Conservation (phyloP, 2,888 invertebrate genomes). For the Diaprepes abbreviatus region DNA sequence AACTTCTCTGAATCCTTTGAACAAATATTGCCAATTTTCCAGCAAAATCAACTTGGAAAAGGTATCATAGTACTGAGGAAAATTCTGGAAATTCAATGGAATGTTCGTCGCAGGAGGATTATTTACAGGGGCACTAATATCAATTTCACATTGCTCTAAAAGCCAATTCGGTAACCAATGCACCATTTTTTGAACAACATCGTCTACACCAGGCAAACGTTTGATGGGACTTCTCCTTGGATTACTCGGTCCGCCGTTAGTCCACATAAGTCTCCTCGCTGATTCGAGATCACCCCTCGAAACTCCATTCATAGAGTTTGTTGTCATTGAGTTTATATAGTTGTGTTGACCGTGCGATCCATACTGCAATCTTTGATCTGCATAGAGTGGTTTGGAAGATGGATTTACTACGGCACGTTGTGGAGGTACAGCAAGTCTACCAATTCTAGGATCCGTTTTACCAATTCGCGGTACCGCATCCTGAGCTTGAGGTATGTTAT, state of each 20-base stretch:
- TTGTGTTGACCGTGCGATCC: not conserved
- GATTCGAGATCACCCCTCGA: not conserved
- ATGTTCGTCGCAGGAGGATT: constrained; percentile 68
- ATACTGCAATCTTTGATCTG: not conserved
- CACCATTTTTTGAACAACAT: constrained; percentile 72
- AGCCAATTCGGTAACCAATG: constrained; percentile 79
- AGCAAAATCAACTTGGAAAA: constrained; percentile 73
- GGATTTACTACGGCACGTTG: not conserved
- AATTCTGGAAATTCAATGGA: constrained; percentile 71
- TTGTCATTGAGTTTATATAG: not conserved
- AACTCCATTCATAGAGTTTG: not conserved
- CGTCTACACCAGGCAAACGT: constrained; percentile 57
- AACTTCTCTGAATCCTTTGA: constrained; percentile 47
- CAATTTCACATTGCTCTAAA: constrained; percentile 69
- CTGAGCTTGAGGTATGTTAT: not conserved
- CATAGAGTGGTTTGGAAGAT: not conserved
- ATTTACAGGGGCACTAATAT: constrained; percentile 72
- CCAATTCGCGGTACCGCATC: not conserved
- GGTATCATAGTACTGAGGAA: constrained; percentile 73
- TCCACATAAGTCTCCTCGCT: constrained; percentile 32
- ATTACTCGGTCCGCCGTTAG: constrained; percentile 10
- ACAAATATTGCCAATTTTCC: constrained; percentile 74
- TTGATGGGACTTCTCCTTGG: constrained; percentile 1
- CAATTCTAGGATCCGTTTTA: not conserved
- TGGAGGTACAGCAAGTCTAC: not conserved